Base-by-base conservation (phyloP, 2,113 vertebrate species). In the Pterocles orientalis region DNA sequence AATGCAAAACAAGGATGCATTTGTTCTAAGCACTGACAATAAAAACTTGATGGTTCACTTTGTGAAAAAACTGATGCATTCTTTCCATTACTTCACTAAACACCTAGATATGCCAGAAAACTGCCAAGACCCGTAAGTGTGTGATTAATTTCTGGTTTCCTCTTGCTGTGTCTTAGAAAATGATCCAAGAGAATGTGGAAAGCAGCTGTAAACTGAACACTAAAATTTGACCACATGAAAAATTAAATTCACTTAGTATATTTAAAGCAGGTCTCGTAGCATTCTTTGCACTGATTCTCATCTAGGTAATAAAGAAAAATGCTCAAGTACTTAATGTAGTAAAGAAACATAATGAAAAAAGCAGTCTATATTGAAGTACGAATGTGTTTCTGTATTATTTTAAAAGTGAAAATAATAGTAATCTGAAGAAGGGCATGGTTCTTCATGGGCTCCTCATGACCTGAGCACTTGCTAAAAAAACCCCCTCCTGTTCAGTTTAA, bases 121-220 rank as follows among this genome's bases (percentile, higher is more conserved):
- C 87, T 97, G 95, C 54, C 96, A 97, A 60, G 39, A 94, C 21
- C 57, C 45, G 26, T 57, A 36, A 95, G 88, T 41, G 82, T 18
- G 93, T 95, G 96, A 98, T 97, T 96, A 93, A 97, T 97, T 96
- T 97, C 85, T 96, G 81, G 58, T 94, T 97, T 97, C 96, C 94
- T 96, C 94, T 96, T 94, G 84, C 92, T 91, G 82, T 43, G 90
- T 58, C 89, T 95, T 57, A 94, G 81, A 97, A 96, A 96, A 96
- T 34, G 25, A 96, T 97, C 82, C 93, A 97, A 96, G 54, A 79
- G 60, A 97, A 97, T 91, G 57, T 79, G 86, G 95, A 96, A 95
- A 96, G 90, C 92, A 96, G 91, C 66, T 95, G 95, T 69, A 95
- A 96, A 94, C 43, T 62, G 62, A 94, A 83, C 53, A 86, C 33